Conservation (phyloP, 2,113 vertebrate species). For the Podiceps cristatus region DNA sequence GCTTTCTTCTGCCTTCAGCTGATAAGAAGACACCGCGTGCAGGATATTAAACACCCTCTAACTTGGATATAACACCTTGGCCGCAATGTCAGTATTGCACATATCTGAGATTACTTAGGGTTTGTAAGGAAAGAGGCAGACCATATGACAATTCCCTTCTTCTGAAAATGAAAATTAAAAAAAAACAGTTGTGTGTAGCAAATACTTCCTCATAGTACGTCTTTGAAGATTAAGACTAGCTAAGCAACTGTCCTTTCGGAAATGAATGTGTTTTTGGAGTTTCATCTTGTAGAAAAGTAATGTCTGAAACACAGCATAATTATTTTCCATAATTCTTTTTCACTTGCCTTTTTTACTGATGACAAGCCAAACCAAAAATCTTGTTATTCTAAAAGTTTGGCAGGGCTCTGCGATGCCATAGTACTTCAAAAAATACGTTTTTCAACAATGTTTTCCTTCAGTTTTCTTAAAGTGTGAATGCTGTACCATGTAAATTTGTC, state of each 20-base stretch:
- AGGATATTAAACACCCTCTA: conserved; percentile 38
- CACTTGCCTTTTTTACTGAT: not conserved
- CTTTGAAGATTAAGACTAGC: not conserved
- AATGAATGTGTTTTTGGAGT: not conserved
- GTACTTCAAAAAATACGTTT: not conserved
- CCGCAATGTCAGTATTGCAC: not conserved
- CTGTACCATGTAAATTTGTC: not conserved
- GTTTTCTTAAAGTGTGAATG: not conserved
- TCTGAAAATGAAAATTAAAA: not conserved
- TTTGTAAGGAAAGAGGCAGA: not conserved
- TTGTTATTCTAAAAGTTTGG: not conserved
- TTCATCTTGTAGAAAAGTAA: not conserved
- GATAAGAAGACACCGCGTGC: not conserved
- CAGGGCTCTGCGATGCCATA: not conserved
- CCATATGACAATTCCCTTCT: not conserved
- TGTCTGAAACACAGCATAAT: not conserved
- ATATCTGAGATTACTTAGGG: not conserved
- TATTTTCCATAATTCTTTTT: not conserved
- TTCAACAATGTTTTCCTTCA: not conserved
- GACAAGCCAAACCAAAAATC: not conserved
- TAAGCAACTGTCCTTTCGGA: not conserved
- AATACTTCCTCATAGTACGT: not conserved
- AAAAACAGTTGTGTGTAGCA: not conserved
- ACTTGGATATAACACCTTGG: not conserved
- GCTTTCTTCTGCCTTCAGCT: not conserved